A percentile compares a stretch with the other conserved stretches of the same genome.
Evolutionary conservation across 2,888 invertebrate species (phyloP).

Genomic region (Diaprepes abbreviatus): DNA sequence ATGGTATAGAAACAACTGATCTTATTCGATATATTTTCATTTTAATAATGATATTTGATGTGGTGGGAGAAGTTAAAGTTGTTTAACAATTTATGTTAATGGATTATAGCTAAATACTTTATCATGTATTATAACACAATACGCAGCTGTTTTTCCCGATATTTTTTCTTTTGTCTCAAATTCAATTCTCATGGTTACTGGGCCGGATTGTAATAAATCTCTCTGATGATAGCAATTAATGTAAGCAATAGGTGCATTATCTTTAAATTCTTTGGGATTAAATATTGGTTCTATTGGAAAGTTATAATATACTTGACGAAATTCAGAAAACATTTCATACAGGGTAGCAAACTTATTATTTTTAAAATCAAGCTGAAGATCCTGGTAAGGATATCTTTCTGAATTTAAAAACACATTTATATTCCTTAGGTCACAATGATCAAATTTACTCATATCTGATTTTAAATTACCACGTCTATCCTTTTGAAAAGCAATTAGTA

Average conservation of each 20-base stretch:
- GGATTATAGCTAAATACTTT: not conserved
- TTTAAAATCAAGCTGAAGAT: constrained; percentile 16
- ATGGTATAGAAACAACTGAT: no score
- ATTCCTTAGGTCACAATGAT: constrained; percentile 26
- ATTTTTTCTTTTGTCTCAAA: not conserved
- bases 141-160: not conserved
- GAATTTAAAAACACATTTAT: constrained; percentile 38
- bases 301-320: constrained; percentile 1
- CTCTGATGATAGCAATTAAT: not conserved
- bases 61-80: not conserved
- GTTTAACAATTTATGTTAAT: not conserved
- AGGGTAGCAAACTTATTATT: constrained; percentile 24
- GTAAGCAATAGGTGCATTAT: not conserved
- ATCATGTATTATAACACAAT: not conserved
- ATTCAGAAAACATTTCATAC: no score
- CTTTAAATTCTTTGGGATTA: not conserved
- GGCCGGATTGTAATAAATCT: not conserved
- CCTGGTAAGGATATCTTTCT: constrained; percentile 8
- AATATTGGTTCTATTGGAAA: not conserved
- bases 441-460: constrained; percentile 1
- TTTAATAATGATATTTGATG: not conserved
- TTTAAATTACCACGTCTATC: not conserved
- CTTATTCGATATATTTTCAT: no score
- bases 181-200: not conserved
- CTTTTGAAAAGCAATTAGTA: not conserved